phyloP scores from a whole-genome alignment of 1,140 invertebrate genomes.

The Aphelenchoides avenae region DNA sequence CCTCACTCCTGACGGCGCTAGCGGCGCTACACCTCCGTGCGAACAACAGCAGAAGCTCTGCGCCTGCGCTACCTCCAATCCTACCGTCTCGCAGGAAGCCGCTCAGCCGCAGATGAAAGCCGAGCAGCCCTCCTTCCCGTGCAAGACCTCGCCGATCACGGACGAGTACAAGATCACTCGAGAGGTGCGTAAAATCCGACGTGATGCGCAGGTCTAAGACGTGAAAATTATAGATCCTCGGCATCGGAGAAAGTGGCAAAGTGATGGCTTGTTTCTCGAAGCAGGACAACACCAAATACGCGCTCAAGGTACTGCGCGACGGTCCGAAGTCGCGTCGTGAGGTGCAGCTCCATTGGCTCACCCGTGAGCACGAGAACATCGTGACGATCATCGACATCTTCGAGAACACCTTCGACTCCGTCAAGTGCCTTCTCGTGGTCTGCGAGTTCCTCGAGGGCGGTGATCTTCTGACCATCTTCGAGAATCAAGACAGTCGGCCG shows the following conservation, averaged over 20 bases:
- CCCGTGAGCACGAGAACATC: slow-evolving; percentile 81
- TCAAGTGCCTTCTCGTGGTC: slow-evolving; percentile 84
- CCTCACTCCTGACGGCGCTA: slow-evolving; percentile 22
- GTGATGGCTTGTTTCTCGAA: slow-evolving; percentile 70
- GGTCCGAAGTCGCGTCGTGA: slow-evolving; percentile 83
- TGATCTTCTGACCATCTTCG: slow-evolving; percentile 73
- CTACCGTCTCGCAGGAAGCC: slow-evolving; percentile 13
- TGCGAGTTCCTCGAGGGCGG: slow-evolving; percentile 99
- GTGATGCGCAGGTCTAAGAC: not conserved
- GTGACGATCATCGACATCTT: slow-evolving; percentile 91
- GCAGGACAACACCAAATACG: slow-evolving; percentile 72
- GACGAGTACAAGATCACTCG: slow-evolving; percentile 91
- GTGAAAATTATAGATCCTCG: slow-evolving; percentile 68
- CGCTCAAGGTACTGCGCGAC: slow-evolving; percentile 85
- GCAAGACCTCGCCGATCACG: slow-evolving; percentile 65
- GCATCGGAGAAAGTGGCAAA: slow-evolving; percentile 96
- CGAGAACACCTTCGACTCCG: slow-evolving; percentile 84
- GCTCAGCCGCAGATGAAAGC: slow-evolving; percentile 15
- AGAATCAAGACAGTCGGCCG: slow-evolving; percentile 45
- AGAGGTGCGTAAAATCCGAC: slow-evolving; percentile 60
- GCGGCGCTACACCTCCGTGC: not conserved
- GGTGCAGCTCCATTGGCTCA: slow-evolving; percentile 89
- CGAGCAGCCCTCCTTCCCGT: slow-evolving; percentile 20
- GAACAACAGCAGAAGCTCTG: slow-evolving; percentile 15
- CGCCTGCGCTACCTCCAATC: slow-evolving; percentile 10